Conservation (phyloP, 2,797 vertebrate genomes). For the Novumbra hubbsi region DNA sequence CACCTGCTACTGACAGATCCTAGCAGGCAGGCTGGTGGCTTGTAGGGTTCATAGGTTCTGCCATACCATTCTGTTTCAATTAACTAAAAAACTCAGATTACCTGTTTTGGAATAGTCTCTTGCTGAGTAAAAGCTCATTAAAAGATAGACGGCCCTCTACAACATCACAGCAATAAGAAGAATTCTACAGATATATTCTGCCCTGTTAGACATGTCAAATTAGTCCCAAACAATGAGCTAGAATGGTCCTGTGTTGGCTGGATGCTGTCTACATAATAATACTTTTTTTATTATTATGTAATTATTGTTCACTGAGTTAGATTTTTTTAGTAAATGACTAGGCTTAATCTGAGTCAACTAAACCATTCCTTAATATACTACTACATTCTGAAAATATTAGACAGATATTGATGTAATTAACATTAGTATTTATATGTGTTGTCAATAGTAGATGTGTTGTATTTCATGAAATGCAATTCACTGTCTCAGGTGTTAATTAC, state of each 20-base stretch:
- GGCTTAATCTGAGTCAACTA: not conserved
- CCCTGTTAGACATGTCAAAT: slow-evolving; percentile 43
- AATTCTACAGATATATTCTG: slow-evolving; percentile 46
- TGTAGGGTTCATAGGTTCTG: not conserved
- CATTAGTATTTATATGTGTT: not conserved
- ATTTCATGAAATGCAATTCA: not conserved
- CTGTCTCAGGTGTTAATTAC: not conserved
- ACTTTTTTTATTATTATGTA: too few relatives aligned
- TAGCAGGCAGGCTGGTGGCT: not conserved
- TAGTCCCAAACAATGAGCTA: slow-evolving; percentile 30
- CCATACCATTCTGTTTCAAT: not conserved
- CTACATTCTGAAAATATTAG: not conserved
- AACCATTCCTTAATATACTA: not conserved
- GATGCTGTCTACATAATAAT: slow-evolving; percentile 7
- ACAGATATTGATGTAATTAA: not conserved
- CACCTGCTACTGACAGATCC: not conserved
- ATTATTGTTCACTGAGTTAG: too few relatives aligned
- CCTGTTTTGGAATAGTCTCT: slow-evolving; percentile 27
- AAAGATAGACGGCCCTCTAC: slow-evolving; percentile 28
- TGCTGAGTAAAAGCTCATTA: slow-evolving; percentile 39
- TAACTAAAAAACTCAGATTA: slow-evolving; percentile 17
- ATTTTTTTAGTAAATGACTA: not conserved
- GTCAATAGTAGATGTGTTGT: not conserved
- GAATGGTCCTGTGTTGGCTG: slow-evolving; percentile 27
- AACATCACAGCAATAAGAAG: slow-evolving; percentile 22